Percentiles rank a stretch among this genome's conserved stretches.
Evolutionary conservation across 2,797 vertebrate species (phyloP).

Genomic region (Xiphophorus birchmanni): DNA sequence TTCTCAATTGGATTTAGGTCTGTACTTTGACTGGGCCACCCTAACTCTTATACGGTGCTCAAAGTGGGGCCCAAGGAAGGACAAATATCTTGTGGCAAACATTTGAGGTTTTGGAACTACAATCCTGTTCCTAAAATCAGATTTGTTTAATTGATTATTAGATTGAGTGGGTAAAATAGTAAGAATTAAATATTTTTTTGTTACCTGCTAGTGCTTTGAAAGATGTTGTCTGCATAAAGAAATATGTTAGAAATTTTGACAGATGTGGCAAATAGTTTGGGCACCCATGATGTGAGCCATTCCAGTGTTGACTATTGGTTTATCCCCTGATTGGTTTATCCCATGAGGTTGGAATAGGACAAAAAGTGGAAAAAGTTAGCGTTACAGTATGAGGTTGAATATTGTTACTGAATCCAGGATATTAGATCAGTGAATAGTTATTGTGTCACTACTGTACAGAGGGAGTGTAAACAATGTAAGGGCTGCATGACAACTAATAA

Average conservation of each 20-base stretch:
- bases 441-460: not conserved
- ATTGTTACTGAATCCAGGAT: not conserved
- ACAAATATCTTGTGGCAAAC: no score
- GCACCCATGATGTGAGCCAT: not conserved
- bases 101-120: no score
- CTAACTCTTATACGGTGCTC: not conserved
- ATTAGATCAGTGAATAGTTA: not conserved
- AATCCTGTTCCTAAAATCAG: no score
- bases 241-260: no score
- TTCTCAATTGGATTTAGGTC: not conserved
- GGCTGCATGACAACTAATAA: not conserved
- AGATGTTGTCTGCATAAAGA: no score
- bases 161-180: no score
- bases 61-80: no score
- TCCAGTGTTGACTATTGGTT: no score
- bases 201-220: no score
- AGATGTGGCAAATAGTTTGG: not conserved
- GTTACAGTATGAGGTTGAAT: not conserved
- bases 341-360: not conserved
- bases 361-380: not conserved
- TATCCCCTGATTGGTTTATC: not conserved
- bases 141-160: no score
- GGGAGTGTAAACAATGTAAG: not conserved
- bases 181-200: no score
- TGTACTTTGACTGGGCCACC: not conserved